Evolutionary conservation across 2,888 invertebrate species (phyloP), one percentile per base, ranked within the genome.

Genomic region (Aspidiotus destructor): DNA sequence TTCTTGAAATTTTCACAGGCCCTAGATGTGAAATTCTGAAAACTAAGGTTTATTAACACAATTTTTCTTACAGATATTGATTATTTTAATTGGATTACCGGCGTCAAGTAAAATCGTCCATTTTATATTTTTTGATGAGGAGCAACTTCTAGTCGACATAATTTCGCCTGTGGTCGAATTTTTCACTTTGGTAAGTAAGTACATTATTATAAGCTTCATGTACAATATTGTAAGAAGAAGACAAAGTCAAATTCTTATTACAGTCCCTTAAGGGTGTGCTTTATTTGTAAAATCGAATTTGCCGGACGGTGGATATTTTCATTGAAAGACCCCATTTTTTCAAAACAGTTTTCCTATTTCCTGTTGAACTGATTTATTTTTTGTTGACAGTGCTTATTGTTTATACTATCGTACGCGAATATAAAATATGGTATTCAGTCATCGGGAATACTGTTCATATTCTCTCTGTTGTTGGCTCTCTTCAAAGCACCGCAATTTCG

Each of bases 401-500:
- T 57, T 69, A 52, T 13, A n/a, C 11, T 69, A 10, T 58, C 63
- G 7, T 58, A 40, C 55, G 63, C 40, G 7, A 40, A 53, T 42
- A 40, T 63, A 74, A 87, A 86, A 76, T 84, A 85, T 80, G 97
- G 97, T 16, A 83, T 92, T 75, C 84, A 89, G 75, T 88, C 93
- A 13, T 96, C 97, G 6, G 97, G 96, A 7, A 82, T 91, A 64
- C 80, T 93, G 70, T 96, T 94, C 79, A 79, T 93, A 72, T 96
- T 95, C 79, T 97, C 96, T 95, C 80, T 94, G 17, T 76, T 93
- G 0, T 77, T 91, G 68, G 80, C 83, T 0, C 41, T 94, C 41
- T 86, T 85, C 58, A 89, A 89, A 2, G 79, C 86, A 70, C 82
- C 90, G 1, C 87, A 88, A 73, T 86, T 89, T 73, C 82, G 90